A percentile compares a stretch with the other conserved stretches of the same genome.
These are phyloP conservation scores for Pipistrellus nathusii DNA, from an alignment of 2,797 vertebrate genomes.

Conservation along the genomic window DNA sequence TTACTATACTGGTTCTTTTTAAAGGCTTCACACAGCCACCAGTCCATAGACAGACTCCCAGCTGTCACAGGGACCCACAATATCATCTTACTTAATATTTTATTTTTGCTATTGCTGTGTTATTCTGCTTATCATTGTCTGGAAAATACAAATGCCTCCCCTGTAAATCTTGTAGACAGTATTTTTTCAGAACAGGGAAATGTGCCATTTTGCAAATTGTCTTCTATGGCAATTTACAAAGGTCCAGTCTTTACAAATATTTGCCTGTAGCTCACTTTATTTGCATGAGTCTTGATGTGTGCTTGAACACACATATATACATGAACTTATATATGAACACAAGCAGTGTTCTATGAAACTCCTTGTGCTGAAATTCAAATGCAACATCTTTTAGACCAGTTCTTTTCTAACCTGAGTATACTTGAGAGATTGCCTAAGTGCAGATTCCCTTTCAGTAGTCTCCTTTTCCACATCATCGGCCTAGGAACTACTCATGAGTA, in stretches of 20 bases:
- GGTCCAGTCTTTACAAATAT: slow-evolving; percentile 2
- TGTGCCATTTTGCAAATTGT: slow-evolving; percentile 42
- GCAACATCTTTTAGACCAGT: background rate
- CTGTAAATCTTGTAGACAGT: background rate
- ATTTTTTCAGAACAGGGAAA: slow-evolving; percentile 44
- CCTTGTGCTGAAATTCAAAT: background rate
- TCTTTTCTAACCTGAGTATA: background rate
- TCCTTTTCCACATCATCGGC: background rate
- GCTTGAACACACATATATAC: background rate
- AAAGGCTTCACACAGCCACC: background rate
- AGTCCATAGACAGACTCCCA: background rate
- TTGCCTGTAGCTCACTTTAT: slow-evolving; percentile 38
- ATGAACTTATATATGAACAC: background rate
- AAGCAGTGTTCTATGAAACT: background rate
- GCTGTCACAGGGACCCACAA: background rate
- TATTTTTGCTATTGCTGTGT: slow-evolving; percentile 29
- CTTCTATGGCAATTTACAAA: slow-evolving; percentile 30
- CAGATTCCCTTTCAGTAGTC: background rate
- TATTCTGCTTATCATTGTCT: background rate
- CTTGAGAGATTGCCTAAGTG: background rate
- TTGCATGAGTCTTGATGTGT: background rate
- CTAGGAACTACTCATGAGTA: background rate
- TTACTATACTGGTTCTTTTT: background rate
- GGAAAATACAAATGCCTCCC: background rate
- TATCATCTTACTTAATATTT: background rate